Conservation (phyloP, 2,113 vertebrate species). For the Chionis minor region DNA sequence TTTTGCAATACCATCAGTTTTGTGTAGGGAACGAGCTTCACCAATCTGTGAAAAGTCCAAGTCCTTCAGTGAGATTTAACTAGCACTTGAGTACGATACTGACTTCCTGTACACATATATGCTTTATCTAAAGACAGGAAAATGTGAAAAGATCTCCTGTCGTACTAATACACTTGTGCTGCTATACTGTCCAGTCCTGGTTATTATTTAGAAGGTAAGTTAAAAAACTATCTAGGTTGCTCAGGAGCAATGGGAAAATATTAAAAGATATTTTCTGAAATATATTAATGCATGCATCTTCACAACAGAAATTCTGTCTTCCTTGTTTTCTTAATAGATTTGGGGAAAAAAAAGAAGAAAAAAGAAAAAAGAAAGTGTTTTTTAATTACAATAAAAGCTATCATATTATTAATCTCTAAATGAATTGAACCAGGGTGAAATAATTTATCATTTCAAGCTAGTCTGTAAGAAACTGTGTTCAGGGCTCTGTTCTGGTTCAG, state of each 20-base stretch:
- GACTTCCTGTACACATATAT: neutral
- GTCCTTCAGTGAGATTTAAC: neutral
- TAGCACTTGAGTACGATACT: neutral
- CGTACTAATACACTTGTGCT: neutral
- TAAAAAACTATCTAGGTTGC: neutral
- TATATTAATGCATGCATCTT: neutral
- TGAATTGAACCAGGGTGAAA: neutral
- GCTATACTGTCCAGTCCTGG: neutral
- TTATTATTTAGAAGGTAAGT: neutral
- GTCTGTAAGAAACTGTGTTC: neutral
- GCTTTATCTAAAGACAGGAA: neutral
- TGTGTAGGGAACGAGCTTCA: neutral
- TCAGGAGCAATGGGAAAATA: neutral
- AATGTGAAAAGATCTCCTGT: neutral
- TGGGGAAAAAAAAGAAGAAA: fast-evolving
- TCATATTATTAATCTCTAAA: neutral
- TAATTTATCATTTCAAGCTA: neutral
- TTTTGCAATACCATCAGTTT: neutral
- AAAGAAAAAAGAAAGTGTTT: neutral
- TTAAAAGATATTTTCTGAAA: neutral
- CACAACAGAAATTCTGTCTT: neutral
- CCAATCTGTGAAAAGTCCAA: neutral
- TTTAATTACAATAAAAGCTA: neutral
- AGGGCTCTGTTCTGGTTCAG: neutral
- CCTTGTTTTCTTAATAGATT: neutral